These are phyloP conservation scores for Podarcis siculus DNA, from an alignment of 2,797 vertebrate genomes.

Conservation along the genomic window DNA sequence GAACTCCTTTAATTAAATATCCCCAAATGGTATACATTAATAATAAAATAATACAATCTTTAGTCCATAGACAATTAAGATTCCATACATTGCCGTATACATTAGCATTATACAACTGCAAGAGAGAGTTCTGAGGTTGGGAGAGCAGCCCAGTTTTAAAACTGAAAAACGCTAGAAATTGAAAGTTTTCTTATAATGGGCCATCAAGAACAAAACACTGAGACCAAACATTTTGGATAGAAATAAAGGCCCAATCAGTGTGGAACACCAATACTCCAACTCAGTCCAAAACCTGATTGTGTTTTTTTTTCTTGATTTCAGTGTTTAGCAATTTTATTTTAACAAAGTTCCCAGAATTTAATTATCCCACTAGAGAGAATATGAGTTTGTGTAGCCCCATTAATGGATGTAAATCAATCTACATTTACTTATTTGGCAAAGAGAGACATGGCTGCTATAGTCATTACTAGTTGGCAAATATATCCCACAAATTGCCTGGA, in stretches of 20 bases:
- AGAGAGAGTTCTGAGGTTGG: background rate
- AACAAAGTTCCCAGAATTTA: constrained; percentile 23
- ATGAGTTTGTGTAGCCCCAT: constrained; percentile 14
- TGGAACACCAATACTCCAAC: background rate
- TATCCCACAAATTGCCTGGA: constrained; percentile 20
- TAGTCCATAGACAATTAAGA: too few species aligned
- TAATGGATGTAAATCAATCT: constrained; percentile 45
- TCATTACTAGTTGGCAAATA: constrained; percentile 35
- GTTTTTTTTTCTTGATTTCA: background rate
- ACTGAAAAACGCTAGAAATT: background rate
- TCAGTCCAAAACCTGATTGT: background rate
- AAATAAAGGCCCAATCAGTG: background rate
- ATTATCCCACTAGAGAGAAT: constrained; percentile 46
- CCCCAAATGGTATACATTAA: too few species aligned
- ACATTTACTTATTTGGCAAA: constrained; percentile 35
- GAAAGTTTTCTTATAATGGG: background rate
- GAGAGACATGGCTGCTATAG: background rate
- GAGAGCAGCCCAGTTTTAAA: background rate
- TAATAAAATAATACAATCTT: too few species aligned
- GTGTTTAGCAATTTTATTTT: constrained; percentile 34
- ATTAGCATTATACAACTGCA: background rate
- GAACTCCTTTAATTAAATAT: too few species aligned
- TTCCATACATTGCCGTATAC: background rate
- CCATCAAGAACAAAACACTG: background rate
- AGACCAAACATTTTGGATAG: background rate